Conservation (phyloP, 2,888 invertebrate species). For the Noctuana brunneofusca region DNA sequence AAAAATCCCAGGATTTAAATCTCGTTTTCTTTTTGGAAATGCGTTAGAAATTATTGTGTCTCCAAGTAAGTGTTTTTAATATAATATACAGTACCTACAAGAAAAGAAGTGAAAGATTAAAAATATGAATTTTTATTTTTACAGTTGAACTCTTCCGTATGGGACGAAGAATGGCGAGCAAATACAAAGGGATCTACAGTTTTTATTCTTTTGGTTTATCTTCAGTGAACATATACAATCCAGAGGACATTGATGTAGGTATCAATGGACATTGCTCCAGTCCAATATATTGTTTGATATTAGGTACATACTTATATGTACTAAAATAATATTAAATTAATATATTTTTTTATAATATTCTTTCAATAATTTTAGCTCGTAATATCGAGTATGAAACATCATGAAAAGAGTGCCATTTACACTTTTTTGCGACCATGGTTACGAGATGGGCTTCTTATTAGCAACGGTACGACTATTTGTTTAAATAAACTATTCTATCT, state of each 20-base stretch:
- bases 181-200: slow-evolving; percentile 17
- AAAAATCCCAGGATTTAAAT: too few species aligned
- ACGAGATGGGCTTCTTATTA: slow-evolving; percentile 1
- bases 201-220: slow-evolving; percentile 15
- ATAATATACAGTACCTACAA: too few species aligned
- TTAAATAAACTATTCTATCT: too few species aligned
- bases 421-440: neutral
- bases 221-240: slow-evolving; percentile 42
- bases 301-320: too few species aligned
- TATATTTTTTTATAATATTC: too few species aligned
- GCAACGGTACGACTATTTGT: neutral
- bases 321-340: too few species aligned
- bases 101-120: too few species aligned
- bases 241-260: slow-evolving; percentile 1
- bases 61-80: too few species aligned
- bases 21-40: too few species aligned
- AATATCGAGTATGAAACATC: slow-evolving; percentile 4
- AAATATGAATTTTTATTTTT: neutral
- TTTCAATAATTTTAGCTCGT: neutral
- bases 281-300: neutral
- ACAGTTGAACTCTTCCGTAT: neutral
- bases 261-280: neutral
- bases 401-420: slow-evolving; percentile 35
- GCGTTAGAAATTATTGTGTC: too few species aligned
- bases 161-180: neutral